Evolutionary conservation across 2,888 invertebrate genomes (phyloP).

Genomic region (Tenthredo scrophulariae): DNA sequence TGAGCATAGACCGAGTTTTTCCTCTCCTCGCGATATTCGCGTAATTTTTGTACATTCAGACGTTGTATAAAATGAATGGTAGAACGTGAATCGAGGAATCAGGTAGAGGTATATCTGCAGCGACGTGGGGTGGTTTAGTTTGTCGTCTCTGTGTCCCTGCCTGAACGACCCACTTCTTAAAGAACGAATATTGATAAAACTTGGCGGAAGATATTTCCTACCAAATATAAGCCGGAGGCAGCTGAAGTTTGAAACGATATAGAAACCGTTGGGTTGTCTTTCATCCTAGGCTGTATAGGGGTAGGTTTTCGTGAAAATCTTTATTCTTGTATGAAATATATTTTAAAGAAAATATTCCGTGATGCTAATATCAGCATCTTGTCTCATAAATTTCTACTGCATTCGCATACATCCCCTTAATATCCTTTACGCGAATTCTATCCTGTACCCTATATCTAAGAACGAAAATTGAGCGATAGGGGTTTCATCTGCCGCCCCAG

Average conservation of each 20-base stretch:
- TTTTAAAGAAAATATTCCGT: background rate
- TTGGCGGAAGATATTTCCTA: constrained; percentile 4
- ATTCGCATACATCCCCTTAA: background rate
- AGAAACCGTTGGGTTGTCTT: constrained; percentile 10
- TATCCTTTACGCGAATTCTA: background rate
- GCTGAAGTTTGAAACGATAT: constrained; percentile 7
- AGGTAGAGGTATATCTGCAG: background rate
- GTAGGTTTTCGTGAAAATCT: background rate
- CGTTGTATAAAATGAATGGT: background rate
- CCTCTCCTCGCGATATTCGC: too few relatives aligned
- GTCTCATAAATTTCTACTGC: background rate
- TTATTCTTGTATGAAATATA: background rate
- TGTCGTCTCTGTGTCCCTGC: constrained; percentile 7
- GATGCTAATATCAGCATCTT: background rate
- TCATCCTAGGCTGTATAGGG: background rate
- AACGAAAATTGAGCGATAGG: constrained; percentile 4
- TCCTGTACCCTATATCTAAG: background rate
- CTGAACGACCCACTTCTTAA: constrained; percentile 32
- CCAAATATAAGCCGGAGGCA: constrained; percentile 21
- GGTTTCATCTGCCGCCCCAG: background rate
- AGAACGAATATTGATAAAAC: constrained; percentile 46
- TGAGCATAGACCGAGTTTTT: background rate
- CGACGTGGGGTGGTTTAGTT: background rate
- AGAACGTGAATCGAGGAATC: background rate
- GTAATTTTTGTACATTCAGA: background rate